Evolutionary conservation across 2,888 invertebrate genomes (phyloP).

Genomic region (Silvanus unidentatus): DNA sequence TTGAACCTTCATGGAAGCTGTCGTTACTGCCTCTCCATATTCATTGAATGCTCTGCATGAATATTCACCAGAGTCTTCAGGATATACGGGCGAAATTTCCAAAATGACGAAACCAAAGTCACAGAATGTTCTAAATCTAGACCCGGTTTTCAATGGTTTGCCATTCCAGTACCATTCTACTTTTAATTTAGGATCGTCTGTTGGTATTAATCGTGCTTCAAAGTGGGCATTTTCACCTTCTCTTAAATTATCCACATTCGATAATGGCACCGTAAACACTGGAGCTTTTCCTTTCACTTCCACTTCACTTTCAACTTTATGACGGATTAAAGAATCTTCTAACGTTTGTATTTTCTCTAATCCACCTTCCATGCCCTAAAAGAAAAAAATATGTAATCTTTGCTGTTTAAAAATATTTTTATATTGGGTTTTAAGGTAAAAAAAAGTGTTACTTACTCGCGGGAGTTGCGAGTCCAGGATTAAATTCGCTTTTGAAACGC

Average conservation of each 20-base stretch:
- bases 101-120: slow-evolving; percentile 97
- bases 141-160: slow-evolving; percentile 80
- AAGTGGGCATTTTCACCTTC: slow-evolving; percentile 91
- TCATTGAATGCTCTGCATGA: slow-evolving; percentile 83
- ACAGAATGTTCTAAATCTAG: slow-evolving; percentile 92
- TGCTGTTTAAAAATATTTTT: no score
- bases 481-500: slow-evolving; percentile 81
- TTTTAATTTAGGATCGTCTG: slow-evolving; percentile 83
- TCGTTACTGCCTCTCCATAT: slow-evolving; percentile 87
- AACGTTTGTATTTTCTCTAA: slow-evolving; percentile 87
- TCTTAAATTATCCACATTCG: slow-evolving; percentile 78
- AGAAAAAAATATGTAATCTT: no score
- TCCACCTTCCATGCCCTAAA: slow-evolving; percentile 87
- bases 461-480: slow-evolving; percentile 91
- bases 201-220: slow-evolving; percentile 82
- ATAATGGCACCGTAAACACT: slow-evolving; percentile 81
- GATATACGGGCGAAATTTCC: slow-evolving; percentile 95
- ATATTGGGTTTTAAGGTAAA: neutral
- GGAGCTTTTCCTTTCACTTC: slow-evolving; percentile 82
- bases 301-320: slow-evolving; percentile 63
- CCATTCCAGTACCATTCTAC: slow-evolving; percentile 96
- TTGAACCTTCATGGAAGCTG: slow-evolving; percentile 81
- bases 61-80: slow-evolving; percentile 92
- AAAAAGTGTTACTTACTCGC: slow-evolving; percentile 64
- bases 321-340: slow-evolving; percentile 81